Conservation (phyloP, 1,140 invertebrate species). For the Drosophila burlai region DNA sequence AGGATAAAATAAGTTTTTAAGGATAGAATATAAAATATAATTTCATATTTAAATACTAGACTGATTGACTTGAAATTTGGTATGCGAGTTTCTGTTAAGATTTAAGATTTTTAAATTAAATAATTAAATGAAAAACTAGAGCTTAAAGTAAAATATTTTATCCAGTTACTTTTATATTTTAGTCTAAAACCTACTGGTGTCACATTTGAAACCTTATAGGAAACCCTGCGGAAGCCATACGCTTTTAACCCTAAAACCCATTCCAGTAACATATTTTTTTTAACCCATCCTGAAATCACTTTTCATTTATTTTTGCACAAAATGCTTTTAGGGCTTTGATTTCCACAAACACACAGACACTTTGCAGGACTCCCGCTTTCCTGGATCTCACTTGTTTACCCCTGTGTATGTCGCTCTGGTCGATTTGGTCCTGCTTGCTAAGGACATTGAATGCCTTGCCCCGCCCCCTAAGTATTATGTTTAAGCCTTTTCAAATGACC, state of each 20-base stretch:
- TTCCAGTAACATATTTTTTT: constrained; percentile 33
- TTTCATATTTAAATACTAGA: neutral
- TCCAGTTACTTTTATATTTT: neutral
- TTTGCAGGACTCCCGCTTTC: constrained; percentile 4
- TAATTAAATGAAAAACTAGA: neutral
- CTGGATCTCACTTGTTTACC: constrained; percentile 31
- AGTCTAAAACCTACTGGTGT: too few species aligned
- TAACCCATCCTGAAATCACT: constrained; percentile 46
- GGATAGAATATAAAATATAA: too few species aligned
- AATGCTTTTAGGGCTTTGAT: constrained; percentile 75
- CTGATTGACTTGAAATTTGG: neutral
- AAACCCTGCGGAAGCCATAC: constrained; percentile 11
- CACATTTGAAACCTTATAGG: constrained; percentile 1
- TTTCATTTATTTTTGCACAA: constrained; percentile 45
- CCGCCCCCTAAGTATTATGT: constrained; percentile 40
- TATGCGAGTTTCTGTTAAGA: too few species aligned
- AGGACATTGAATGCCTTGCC: constrained; percentile 40
- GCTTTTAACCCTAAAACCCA: constrained; percentile 12
- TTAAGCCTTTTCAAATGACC: constrained; percentile 55
- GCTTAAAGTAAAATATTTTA: neutral
- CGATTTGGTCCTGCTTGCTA: constrained; percentile 27
- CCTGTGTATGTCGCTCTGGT: constrained; percentile 26
- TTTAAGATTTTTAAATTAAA: neutral
- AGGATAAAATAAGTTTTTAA: neutral
- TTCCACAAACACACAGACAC: constrained; percentile 47